Evolutionary conservation across 1,140 invertebrate species (phyloP).

Genomic region (Metopolophium dirhodum): DNA sequence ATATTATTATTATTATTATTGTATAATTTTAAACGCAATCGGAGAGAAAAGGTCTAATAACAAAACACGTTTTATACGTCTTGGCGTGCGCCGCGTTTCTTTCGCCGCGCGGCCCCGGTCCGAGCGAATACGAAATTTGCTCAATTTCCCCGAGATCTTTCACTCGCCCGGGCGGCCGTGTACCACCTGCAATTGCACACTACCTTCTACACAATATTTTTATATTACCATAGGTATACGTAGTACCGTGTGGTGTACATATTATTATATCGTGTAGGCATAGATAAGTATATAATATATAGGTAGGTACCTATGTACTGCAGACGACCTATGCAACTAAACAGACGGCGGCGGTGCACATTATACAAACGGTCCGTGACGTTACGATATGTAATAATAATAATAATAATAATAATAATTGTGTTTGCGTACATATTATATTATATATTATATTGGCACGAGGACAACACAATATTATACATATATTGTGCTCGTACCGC

Average conservation of each 20-base stretch:
- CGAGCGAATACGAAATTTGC: background rate
- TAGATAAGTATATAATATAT: background rate
- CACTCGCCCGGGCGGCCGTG: background rate
- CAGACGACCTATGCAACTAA: background rate
- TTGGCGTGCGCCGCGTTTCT: background rate
- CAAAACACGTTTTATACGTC: background rate
- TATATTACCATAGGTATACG: background rate
- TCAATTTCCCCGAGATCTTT: constrained; percentile 21
- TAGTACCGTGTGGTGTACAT: background rate
- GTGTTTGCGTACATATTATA: background rate
- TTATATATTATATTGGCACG: constrained; percentile 21
- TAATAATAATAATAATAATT: constrained; percentile 4
- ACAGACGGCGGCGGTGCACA: background rate
- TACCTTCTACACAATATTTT: no score
- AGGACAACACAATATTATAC: constrained; percentile 19
- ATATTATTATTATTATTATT: background rate
- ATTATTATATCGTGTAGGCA: no score
- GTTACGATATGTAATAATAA: background rate
- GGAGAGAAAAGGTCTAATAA: background rate
- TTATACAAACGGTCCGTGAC: background rate
- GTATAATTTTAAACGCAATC: constrained; percentile 2
- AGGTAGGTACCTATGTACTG: background rate
- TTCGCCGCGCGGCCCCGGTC: background rate
- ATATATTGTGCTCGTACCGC: background rate
- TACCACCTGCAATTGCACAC: background rate